These are phyloP conservation scores for Amitus sp. DNA, from an alignment of 2,888 invertebrate genomes.

Conservation along the genomic window DNA sequence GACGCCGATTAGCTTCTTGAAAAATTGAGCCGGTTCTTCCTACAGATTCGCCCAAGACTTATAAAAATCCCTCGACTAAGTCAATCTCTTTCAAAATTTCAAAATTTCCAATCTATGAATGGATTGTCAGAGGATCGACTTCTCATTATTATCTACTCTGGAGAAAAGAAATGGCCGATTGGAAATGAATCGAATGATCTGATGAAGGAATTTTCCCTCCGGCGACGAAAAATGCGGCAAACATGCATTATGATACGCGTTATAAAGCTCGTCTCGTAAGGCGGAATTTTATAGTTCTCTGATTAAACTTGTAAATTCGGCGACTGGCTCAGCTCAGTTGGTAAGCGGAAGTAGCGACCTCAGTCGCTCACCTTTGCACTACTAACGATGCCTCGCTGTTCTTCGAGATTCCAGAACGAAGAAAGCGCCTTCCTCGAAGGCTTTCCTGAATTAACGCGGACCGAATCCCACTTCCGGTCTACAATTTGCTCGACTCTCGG, in stretches of 20 bases:
- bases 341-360: constrained; percentile 65
- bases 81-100: too few species aligned
- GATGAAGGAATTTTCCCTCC: too few species aligned
- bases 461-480: constrained; percentile 19
- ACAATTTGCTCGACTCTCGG: background rate
- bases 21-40: too few species aligned
- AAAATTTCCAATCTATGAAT: too few species aligned
- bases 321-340: constrained; percentile 60
- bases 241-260: constrained; percentile 1
- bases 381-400: constrained; percentile 61
- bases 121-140: too few species aligned
- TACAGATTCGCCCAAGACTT: too few species aligned
- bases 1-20: too few species aligned
- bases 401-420: constrained; percentile 39
- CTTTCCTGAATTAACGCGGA: constrained; percentile 34
- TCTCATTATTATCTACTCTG: too few species aligned
- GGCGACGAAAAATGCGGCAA: too few species aligned
- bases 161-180: too few species aligned
- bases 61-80: too few species aligned
- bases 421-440: constrained; percentile 33
- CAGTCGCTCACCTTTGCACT: constrained; percentile 65
- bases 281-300: constrained; percentile 62
- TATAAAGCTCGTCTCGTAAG: constrained; percentile 41
- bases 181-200: too few species aligned
- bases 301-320: constrained; percentile 66